Conservation (phyloP, 2,888 invertebrate species). For the Nymphalis urticae region DNA sequence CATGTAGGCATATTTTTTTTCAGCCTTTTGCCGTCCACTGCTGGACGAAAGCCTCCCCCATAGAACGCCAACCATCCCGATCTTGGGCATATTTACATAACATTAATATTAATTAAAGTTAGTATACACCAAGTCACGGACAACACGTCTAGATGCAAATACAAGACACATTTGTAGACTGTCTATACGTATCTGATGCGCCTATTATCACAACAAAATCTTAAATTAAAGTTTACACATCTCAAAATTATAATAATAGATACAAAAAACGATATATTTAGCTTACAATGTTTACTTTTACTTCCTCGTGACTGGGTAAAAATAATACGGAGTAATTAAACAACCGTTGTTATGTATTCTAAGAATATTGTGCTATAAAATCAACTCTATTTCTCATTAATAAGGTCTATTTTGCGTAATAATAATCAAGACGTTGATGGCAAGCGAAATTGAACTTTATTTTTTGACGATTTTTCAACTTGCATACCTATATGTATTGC, state of each 20-base stretch:
- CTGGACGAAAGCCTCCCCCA: too few species aligned
- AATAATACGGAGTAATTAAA: slow-evolving; percentile 5
- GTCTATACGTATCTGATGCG: neutral
- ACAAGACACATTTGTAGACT: too few species aligned
- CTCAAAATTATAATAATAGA: neutral
- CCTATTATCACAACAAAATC: neutral
- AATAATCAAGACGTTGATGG: too few species aligned
- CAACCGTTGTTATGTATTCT: slow-evolving; percentile 10
- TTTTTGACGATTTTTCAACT: slow-evolving; percentile 1
- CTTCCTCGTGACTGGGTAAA: slow-evolving; percentile 15
- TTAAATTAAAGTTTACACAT: neutral
- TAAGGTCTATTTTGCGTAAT: neutral
- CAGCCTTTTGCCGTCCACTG: too few species aligned
- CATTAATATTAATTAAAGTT: too few species aligned
- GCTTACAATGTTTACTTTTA: slow-evolving; percentile 7
- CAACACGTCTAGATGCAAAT: too few species aligned
- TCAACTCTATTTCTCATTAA: neutral
- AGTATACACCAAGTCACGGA: too few species aligned
- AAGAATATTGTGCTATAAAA: neutral
- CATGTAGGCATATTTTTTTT: too few species aligned
- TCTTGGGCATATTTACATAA: too few species aligned
- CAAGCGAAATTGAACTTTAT: slow-evolving; percentile 14
- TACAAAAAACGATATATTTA: slow-evolving; percentile 4
- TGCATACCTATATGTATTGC: neutral
- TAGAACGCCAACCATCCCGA: too few species aligned